Evolutionary conservation across 2,113 vertebrate genomes (phyloP).

Genomic region (Chaetodon trifascialis): DNA sequence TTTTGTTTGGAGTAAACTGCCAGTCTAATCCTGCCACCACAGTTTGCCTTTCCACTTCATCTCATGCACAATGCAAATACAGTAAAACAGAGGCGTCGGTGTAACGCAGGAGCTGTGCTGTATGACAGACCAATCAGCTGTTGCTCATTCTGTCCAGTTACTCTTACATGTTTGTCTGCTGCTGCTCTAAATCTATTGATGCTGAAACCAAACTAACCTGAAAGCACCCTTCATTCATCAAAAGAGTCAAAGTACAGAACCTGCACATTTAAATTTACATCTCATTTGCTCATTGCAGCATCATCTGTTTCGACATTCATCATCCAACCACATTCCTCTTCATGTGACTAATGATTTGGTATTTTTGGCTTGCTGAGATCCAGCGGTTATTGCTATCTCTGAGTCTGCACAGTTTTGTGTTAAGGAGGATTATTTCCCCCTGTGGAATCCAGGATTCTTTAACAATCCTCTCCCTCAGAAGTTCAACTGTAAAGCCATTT

Average conservation of each 20-base stretch:
- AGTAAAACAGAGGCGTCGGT: neutral
- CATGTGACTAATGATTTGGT: neutral
- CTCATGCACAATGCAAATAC: constrained; percentile 8
- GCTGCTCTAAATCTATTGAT: neutral
- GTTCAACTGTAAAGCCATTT: too few species aligned
- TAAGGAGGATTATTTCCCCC: neutral
- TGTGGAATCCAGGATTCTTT: neutral
- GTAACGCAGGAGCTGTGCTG: neutral
- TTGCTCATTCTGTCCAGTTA: neutral
- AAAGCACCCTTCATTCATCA: neutral
- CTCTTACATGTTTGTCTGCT: neutral
- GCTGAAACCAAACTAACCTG: neutral
- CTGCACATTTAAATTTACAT: neutral
- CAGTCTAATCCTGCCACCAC: constrained; percentile 31
- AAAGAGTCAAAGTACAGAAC: neutral
- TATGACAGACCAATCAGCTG: neutral
- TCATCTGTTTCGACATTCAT: neutral
- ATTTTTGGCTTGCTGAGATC: neutral
- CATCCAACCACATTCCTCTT: neutral
- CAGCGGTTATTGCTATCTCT: neutral
- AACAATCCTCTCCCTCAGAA: too few species aligned
- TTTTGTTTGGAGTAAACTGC: constrained; percentile 24
- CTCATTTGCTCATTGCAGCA: neutral
- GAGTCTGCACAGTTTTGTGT: neutral
- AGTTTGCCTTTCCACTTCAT: constrained; percentile 38